These are phyloP conservation scores for Drosophila sulfurigaster DNA, from an alignment of 1,140 invertebrate genomes.

Conservation along the genomic window DNA sequence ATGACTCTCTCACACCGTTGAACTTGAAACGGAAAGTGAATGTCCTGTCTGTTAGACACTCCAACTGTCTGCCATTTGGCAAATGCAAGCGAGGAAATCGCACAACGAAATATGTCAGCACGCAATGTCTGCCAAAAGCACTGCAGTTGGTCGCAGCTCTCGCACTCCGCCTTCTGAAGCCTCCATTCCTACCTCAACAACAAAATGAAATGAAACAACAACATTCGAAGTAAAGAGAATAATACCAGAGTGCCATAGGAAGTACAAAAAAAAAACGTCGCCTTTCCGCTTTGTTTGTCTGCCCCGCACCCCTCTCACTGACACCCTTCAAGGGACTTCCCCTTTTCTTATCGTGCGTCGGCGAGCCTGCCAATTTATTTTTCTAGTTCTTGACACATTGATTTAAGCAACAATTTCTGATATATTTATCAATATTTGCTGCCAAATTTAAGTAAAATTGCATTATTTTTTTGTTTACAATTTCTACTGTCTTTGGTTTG, in stretches of 20 bases:
- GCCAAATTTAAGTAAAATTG: slow-evolving; percentile 60
- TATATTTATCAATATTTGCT: slow-evolving; percentile 71
- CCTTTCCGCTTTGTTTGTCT: slow-evolving; percentile 63
- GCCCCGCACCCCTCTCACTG: not conserved
- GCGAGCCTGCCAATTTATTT: slow-evolving; percentile 74
- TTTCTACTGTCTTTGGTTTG: not conserved
- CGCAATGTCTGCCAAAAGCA: slow-evolving; percentile 72
- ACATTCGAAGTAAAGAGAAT: slow-evolving; percentile 6
- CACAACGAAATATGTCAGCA: slow-evolving; percentile 72
- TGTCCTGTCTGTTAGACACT: slow-evolving; percentile 80
- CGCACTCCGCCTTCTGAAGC: not conserved
- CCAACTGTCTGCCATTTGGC: slow-evolving; percentile 65
- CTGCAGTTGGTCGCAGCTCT: slow-evolving; percentile 42
- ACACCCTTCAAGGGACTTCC: slow-evolving; percentile 2
- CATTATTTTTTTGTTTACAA: slow-evolving; percentile 41
- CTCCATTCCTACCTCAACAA: not conserved
- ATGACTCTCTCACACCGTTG: slow-evolving; percentile 50
- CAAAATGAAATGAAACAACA: slow-evolving; percentile 10
- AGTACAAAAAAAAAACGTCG: slow-evolving; percentile 61
- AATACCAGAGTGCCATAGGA: slow-evolving; percentile 55
- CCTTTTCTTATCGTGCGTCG: slow-evolving; percentile 54
- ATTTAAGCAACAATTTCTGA: slow-evolving; percentile 74
- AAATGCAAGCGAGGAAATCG: slow-evolving; percentile 61
- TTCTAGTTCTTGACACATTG: slow-evolving; percentile 64
- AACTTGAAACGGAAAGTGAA: slow-evolving; percentile 83